Percentiles rank a stretch among this genome's conserved stretches.
Evolutionary conservation across 2,113 vertebrate genomes (phyloP).

Genomic region (Barbus barbus): DNA sequence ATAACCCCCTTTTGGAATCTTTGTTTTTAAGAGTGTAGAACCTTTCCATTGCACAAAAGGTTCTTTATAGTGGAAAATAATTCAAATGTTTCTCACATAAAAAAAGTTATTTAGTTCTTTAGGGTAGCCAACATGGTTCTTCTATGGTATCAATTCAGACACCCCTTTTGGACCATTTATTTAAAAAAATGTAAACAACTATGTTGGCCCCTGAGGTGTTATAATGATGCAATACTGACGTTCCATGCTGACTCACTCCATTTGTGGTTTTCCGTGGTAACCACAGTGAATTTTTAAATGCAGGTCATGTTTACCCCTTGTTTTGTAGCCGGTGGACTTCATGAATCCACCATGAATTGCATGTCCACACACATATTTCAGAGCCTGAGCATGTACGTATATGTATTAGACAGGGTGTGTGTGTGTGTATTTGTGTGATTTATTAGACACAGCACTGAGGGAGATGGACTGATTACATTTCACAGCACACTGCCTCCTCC

Average conservation of each 20-base stretch:
- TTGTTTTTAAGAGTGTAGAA: neutral
- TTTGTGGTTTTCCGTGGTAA: neutral
- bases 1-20: no score
- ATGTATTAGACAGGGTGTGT: slow-evolving; percentile 2
- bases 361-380: slow-evolving; percentile 59
- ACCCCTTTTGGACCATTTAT: no score
- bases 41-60: neutral
- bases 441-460: slow-evolving; percentile 44
- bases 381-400: slow-evolving; percentile 30
- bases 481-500: slow-evolving; percentile 51
- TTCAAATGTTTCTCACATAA: neutral
- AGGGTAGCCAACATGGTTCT: no score
- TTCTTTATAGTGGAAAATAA: no score
- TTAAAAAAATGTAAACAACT: no score
- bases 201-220: neutral
- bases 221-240: neutral
- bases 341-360: slow-evolving; percentile 24
- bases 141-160: no score
- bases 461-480: slow-evolving; percentile 59
- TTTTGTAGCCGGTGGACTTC: neutral
- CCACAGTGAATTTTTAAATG: neutral
- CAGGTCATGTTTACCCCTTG: neutral
- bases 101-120: no score
- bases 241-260: neutral
- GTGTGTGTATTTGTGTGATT: slow-evolving; percentile 56